phyloP scores from a whole-genome alignment of 2,113 vertebrate species.

The Sapayoa aenigma region DNA sequence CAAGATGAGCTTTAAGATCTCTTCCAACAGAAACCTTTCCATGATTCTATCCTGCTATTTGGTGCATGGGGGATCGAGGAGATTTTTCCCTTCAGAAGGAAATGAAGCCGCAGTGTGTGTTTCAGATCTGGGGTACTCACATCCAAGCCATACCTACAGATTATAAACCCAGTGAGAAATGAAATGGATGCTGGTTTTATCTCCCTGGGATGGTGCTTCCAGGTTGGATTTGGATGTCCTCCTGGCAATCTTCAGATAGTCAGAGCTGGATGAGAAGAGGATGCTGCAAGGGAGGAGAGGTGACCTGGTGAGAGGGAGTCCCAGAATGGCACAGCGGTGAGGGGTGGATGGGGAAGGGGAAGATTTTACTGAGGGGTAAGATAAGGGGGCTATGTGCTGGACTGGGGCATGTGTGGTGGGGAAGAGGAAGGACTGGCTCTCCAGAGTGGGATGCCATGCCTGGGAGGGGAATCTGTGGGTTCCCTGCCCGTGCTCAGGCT shows the following conservation, averaged over 20 bases:
- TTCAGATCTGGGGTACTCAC: not conserved
- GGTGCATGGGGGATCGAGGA: too few relatives aligned
- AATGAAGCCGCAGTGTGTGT: not conserved
- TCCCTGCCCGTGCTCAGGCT: not conserved
- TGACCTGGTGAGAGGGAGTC: not conserved
- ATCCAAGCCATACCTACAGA: not conserved
- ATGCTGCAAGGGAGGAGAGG: not conserved
- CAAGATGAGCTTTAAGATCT: not conserved
- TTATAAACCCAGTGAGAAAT: not conserved
- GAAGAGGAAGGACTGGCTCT: too few relatives aligned
- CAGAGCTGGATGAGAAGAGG: not conserved
- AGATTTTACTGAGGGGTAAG: not conserved
- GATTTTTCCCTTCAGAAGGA: not conserved
- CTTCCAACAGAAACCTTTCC: not conserved
- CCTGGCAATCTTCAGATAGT: too few relatives aligned
- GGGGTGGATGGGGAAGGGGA: not conserved
- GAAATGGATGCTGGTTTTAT: too few relatives aligned
- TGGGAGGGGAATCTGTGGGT: fast-evolving
- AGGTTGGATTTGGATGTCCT: not conserved
- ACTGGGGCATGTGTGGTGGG: fast-evolving
- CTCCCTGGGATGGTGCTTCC: not conserved
- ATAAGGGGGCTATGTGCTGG: not conserved
- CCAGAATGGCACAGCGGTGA: fast-evolving
- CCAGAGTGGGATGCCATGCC: fast-evolving
- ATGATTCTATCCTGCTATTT: not conserved